Percentiles rank a stretch among this genome's conserved stretches.
Conservation (phyloP, 2,888 invertebrate genomes). For the Crepidodera aurea region DNA sequence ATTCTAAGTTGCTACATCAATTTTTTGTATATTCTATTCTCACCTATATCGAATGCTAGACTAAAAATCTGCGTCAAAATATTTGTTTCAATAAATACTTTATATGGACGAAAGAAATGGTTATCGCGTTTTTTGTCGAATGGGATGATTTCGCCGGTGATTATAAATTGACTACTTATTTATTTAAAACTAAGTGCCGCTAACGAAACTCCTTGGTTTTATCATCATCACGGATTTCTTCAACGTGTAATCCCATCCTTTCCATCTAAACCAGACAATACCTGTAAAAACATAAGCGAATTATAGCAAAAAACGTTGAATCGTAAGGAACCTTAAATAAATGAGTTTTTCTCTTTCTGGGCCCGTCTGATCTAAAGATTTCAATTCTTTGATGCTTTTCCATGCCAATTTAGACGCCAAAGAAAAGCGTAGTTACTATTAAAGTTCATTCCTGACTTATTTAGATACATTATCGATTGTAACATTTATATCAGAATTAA, state of each 20-base stretch:
- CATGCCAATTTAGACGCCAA: too few species aligned
- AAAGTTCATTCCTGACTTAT: too few species aligned
- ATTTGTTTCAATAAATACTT: slow-evolving; percentile 42
- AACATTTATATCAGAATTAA: too few species aligned
- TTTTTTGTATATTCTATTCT: background rate
- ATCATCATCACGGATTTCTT: slow-evolving; percentile 93
- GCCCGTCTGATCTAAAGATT: too few species aligned
- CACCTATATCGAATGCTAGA: background rate
- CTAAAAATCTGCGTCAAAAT: slow-evolving; percentile 20
- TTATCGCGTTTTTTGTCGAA: slow-evolving; percentile 30
- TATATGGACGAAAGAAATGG: slow-evolving; percentile 30
- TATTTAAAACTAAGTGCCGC: slow-evolving; percentile 51
- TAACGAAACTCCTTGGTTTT: slow-evolving; percentile 75
- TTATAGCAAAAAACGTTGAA: too few species aligned
- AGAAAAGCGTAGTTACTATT: too few species aligned
- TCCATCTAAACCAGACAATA: slow-evolving; percentile 95
- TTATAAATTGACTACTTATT: slow-evolving; percentile 52
- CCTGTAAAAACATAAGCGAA: slow-evolving; percentile 69
- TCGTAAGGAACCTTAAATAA: too few species aligned
- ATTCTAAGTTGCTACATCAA: too few species aligned
- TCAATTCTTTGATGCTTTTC: too few species aligned
- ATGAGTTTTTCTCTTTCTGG: too few species aligned
- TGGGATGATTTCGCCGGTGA: slow-evolving; percentile 45
- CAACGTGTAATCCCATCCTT: slow-evolving; percentile 93
- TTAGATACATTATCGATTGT: too few species aligned